These are phyloP conservation scores for Emydoidea blandingii DNA, from an alignment of 2,797 vertebrate species.

Conservation along the genomic window DNA sequence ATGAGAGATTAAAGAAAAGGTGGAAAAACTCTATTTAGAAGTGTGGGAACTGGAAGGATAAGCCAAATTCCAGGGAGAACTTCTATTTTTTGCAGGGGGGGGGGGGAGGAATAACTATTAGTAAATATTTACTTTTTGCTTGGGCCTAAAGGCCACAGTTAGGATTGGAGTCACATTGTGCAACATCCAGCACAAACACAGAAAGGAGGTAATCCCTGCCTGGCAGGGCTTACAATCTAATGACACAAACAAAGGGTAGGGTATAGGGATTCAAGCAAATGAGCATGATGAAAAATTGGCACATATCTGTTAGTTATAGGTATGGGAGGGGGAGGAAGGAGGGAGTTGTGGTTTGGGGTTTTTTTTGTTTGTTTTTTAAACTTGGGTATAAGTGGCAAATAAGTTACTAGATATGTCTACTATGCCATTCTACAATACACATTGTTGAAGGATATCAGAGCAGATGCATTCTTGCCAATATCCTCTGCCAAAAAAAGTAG, in stretches of 20 bases:
- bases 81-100: neutral
- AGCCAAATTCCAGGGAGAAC: neutral
- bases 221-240: neutral
- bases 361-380: neutral
- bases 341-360: neutral
- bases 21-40: neutral
- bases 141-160: neutral
- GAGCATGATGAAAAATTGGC: neutral
- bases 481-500: neutral
- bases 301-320: neutral
- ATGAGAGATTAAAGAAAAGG: neutral
- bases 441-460: neutral
- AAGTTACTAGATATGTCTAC: neutral
- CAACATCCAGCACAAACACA: neutral
- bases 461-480: neutral
- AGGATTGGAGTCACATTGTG: neutral
- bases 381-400: neutral
- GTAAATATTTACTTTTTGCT: neutral
- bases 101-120: neutral
- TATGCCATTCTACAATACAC: neutral
- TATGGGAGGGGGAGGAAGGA: neutral
- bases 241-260: neutral
- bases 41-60: neutral
- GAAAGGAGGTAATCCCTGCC: neutral
- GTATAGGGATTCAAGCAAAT: neutral